A percentile compares a stretch with the other conserved stretches of the same genome.
Conservation (phyloP, 2,888 invertebrate species). For the Parnassius smintheus region DNA sequence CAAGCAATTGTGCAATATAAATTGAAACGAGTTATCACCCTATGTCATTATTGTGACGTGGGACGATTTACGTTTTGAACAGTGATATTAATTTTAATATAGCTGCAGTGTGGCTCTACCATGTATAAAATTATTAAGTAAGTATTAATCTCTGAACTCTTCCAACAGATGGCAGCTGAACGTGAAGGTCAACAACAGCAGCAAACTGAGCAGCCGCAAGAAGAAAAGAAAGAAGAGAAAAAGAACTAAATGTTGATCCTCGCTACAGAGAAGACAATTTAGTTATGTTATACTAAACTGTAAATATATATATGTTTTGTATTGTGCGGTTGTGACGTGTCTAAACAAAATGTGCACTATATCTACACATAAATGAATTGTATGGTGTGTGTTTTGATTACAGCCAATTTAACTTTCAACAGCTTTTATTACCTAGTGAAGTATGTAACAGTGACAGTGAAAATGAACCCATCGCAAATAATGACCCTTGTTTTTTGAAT, state of each 20-base stretch:
- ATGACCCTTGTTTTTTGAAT: no score
- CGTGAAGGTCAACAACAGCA: conserved; percentile 60
- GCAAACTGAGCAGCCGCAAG: conserved; percentile 44
- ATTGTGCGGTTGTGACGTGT: conserved; percentile 19
- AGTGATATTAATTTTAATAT: neutral
- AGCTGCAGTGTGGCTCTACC: no score
- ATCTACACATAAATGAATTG: no score
- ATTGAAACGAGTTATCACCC: conserved; percentile 29
- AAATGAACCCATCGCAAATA: no score
- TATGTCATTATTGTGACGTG: conserved; percentile 1
- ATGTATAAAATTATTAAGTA: no score
- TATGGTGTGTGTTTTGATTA: no score
- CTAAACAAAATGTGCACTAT: neutral
- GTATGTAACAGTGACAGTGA: no score
- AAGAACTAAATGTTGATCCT: conserved; percentile 38
- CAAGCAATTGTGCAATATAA: conserved; percentile 67
- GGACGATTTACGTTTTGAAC: conserved; percentile 44
- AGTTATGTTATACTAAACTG: conserved; percentile 4
- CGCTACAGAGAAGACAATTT: neutral
- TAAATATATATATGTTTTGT: conserved; percentile 5
- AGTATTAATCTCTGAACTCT: neutral
- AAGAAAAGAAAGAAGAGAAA: conserved; percentile 64
- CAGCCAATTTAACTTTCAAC: no score
- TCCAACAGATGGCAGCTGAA: conserved; percentile 71
- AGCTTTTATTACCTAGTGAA: no score